These are phyloP conservation scores for Arctocebus calabarensis DNA, from an alignment of 2,797 vertebrate species.

Conservation along the genomic window DNA sequence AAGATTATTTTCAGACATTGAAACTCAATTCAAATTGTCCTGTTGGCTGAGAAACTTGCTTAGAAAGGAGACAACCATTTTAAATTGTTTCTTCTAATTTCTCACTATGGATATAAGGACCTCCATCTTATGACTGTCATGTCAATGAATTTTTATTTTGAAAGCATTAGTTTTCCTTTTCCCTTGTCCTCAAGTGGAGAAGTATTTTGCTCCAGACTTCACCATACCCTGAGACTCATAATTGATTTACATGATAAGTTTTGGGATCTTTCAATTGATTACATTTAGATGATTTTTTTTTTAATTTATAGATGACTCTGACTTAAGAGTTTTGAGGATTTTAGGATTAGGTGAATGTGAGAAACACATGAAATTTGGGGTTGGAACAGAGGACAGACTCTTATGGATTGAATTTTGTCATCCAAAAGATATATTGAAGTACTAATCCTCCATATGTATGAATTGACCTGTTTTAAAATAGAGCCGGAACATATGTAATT, in stretches of 20 bases:
- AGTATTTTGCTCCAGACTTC: not conserved
- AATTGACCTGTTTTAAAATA: not conserved
- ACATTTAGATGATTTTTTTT: not conserved
- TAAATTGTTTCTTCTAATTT: not conserved
- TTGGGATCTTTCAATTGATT: not conserved
- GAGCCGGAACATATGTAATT: not conserved
- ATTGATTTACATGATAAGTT: not conserved
- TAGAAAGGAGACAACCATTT: no score
- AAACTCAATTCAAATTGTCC: not conserved
- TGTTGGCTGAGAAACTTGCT: not conserved
- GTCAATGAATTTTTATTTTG: not conserved
- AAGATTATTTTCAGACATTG: not conserved
- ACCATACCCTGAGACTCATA: not conserved
- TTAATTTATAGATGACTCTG: not conserved
- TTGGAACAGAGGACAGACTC: not conserved
- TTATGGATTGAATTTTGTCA: not conserved
- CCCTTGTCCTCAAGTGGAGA: not conserved
- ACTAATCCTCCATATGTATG: not conserved
- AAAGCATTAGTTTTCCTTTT: not conserved
- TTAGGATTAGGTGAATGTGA: not conserved
- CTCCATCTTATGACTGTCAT: rapidly evolving
- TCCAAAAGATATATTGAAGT: not conserved
- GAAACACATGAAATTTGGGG: not conserved
- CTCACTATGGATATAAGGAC: not conserved
- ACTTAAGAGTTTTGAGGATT: not conserved